Evolutionary conservation across 2,888 invertebrate species (phyloP).

Genomic region (Caradrina clavipalpis): DNA sequence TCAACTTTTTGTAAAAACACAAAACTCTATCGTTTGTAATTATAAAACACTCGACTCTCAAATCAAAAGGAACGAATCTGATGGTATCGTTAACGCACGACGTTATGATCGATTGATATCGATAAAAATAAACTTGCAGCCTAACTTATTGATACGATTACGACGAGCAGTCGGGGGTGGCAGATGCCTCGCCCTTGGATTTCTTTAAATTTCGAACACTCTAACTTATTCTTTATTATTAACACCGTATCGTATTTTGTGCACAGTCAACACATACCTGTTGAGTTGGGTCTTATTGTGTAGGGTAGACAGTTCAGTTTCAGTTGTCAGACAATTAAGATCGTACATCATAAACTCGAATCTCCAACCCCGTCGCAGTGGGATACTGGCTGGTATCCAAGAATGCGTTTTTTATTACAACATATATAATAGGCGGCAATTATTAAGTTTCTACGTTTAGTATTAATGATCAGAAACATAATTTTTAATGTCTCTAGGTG

Average conservation of each 20-base stretch:
- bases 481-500: constrained; percentile 79
- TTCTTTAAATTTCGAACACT: constrained; percentile 69
- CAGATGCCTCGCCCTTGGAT: constrained; percentile 77
- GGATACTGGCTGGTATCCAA: constrained; percentile 78
- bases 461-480: constrained; percentile 83
- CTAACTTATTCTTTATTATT: constrained; percentile 71
- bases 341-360: constrained; percentile 74
- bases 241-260: constrained; percentile 64
- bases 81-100: constrained; percentile 61
- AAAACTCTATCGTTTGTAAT: constrained; percentile 60
- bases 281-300: constrained; percentile 31
- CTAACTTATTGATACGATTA: constrained; percentile 77
- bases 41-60: constrained; percentile 60
- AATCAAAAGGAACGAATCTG: constrained; percentile 58
- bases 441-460: constrained; percentile 84
- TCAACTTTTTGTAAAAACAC: constrained; percentile 53
- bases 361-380: constrained; percentile 82
- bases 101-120: constrained; percentile 77
- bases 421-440: constrained; percentile 81
- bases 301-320: constrained; percentile 44
- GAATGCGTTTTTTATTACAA: constrained; percentile 84
- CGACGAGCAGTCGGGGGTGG: constrained; percentile 80
- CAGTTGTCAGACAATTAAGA: constrained; percentile 34
- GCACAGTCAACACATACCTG: constrained; percentile 17
- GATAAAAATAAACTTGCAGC: constrained; percentile 69